phyloP scores from a whole-genome alignment of 2,797 vertebrate species.

The Anabas testudineus region DNA sequence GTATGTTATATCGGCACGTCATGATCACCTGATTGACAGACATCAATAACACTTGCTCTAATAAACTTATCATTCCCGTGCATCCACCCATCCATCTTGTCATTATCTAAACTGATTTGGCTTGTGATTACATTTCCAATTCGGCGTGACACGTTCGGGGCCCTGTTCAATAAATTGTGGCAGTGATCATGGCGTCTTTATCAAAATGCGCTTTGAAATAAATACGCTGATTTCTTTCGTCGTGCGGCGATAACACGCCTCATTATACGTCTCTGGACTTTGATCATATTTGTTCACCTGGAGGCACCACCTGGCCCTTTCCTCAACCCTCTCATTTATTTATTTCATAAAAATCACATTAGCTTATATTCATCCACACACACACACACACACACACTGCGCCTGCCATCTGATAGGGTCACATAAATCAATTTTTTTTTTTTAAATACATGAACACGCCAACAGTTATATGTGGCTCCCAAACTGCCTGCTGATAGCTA shows the following conservation, averaged over 20 bases:
- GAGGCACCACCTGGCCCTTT: constrained; percentile 57
- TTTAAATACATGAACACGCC: constrained; percentile 62
- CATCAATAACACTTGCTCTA: background rate
- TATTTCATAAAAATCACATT: constrained; percentile 64
- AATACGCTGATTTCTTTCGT: background rate
- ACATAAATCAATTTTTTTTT: constrained; percentile 67
- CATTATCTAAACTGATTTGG: background rate
- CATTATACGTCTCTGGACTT: constrained; percentile 18
- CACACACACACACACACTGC: too few species aligned
- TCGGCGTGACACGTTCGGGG: background rate
- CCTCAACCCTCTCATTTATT: constrained; percentile 56
- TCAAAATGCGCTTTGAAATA: background rate
- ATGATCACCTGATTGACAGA: background rate
- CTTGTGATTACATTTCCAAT: background rate
- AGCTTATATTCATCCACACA: constrained; percentile 68
- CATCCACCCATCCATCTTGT: too few species aligned
- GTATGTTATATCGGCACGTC: background rate
- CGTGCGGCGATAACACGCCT: background rate
- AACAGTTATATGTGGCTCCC: constrained; percentile 64
- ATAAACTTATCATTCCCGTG: too few species aligned
- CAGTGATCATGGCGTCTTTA: background rate
- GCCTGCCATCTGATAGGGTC: constrained; percentile 71
- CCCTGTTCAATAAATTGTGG: background rate
- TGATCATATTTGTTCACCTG: constrained; percentile 53
- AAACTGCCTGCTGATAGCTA: constrained; percentile 75